Conservation (phyloP, 2,797 vertebrate genomes). For the Characodon lateralis region DNA sequence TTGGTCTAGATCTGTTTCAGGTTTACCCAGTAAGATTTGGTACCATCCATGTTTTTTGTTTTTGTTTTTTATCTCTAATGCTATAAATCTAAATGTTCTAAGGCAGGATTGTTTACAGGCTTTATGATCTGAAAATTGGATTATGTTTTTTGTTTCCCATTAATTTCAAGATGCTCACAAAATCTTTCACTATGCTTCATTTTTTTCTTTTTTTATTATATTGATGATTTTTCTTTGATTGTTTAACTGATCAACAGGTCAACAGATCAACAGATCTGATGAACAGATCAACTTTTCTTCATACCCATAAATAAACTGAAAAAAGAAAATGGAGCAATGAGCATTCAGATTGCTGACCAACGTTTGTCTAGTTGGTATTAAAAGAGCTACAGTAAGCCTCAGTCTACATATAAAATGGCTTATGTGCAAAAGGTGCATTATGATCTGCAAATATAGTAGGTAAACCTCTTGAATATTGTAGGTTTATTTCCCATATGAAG, state of each 20-base stretch:
- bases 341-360: too few relatives aligned
- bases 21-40: background rate
- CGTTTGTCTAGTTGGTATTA: too few relatives aligned
- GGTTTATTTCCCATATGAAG: slow-evolving; percentile 38
- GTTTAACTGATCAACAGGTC: too few relatives aligned
- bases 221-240: background rate
- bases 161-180: background rate
- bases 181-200: background rate
- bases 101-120: background rate
- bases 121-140: background rate
- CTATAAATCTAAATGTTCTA: background rate
- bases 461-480: slow-evolving; percentile 16
- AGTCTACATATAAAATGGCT: background rate
- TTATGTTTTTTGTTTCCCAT: background rate
- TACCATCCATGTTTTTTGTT: background rate
- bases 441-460: background rate
- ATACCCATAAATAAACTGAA: too few relatives aligned
- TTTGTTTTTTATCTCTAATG: background rate
- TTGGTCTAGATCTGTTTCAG: background rate
- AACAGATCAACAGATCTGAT: too few relatives aligned
- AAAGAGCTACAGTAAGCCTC: background rate
- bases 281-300: too few relatives aligned
- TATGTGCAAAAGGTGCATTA: background rate
- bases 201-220: background rate
- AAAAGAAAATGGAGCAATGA: too few relatives aligned